Evolutionary conservation across 2,888 invertebrate species (phyloP).

Genomic region (Saturnia pavonia): DNA sequence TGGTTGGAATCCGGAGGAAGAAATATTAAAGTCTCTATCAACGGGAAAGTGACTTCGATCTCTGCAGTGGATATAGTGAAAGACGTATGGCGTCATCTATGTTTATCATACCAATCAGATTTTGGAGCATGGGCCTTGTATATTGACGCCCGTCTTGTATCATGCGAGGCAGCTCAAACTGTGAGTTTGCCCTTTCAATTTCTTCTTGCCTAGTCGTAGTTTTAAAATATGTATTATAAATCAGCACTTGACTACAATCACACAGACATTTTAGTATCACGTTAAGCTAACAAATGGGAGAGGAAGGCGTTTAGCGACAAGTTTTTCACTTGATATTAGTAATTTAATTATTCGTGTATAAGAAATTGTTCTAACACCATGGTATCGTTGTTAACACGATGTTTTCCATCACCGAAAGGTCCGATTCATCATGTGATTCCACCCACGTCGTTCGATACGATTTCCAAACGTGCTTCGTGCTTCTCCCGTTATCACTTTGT

Average conservation of each 20-base stretch:
- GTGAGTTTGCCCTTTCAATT: slow-evolving; percentile 42
- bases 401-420: not conserved
- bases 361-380: not conserved
- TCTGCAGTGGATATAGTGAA: slow-evolving; percentile 64
- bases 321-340: not conserved
- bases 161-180: slow-evolving; percentile 57
- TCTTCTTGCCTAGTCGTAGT: not conserved
- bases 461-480: not conserved
- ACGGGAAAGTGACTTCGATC: slow-evolving; percentile 70
- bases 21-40: slow-evolving; percentile 81
- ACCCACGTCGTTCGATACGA: not conserved
- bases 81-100: slow-evolving; percentile 84
- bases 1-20: slow-evolving; percentile 83
- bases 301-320: no score
- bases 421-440: not conserved
- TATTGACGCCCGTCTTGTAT: slow-evolving; percentile 80
- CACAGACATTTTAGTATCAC: not conserved
- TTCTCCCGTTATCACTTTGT: not conserved
- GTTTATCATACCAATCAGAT: slow-evolving; percentile 84
- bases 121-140: slow-evolving; percentile 84
- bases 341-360: not conserved
- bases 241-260: not conserved
- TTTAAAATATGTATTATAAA: not conserved
- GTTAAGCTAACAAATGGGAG: not conserved
- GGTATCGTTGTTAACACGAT: no score